Evolutionary conservation across 30 jellyfish, hydroid and myxozoan species (phyloP).

Genomic region (Catostylus mosaicus): DNA sequence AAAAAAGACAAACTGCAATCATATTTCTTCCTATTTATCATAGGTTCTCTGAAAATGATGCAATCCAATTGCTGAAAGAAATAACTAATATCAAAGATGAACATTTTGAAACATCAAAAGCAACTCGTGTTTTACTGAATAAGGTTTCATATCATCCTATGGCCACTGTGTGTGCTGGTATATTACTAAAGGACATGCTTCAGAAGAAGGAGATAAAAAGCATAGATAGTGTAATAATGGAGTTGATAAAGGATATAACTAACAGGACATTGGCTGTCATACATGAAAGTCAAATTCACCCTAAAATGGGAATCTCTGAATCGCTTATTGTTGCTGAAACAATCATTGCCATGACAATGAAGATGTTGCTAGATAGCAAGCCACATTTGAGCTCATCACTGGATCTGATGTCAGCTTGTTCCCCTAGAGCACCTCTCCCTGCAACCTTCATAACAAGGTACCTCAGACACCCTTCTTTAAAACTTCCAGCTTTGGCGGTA

Average conservation of each 20-base stretch:
- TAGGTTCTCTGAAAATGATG: constrained; percentile 77
- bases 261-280: constrained; percentile 29
- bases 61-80: constrained; percentile 60
- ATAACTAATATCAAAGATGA: constrained; percentile 69
- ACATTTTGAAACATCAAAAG: constrained; percentile 40
- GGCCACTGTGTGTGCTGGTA: constrained; percentile 78
- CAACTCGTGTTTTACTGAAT: constrained; percentile 35
- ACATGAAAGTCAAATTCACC: constrained; percentile 21
- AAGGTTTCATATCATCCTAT: constrained; percentile 67
- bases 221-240: constrained; percentile 74
- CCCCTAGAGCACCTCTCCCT: constrained; percentile 85
- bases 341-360: constrained; percentile 81
- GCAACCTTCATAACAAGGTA: constrained; percentile 60
- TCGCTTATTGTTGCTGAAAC: constrained; percentile 81
- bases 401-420: constrained; percentile 83
- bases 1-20: not conserved
- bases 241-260: constrained; percentile 54
- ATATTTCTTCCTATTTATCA: not conserved
- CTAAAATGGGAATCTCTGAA: constrained; percentile 49
- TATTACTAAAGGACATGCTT: constrained; percentile 63
- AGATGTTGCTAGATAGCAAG: constrained; percentile 27
- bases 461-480: constrained; percentile 66
- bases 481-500: constrained; percentile 67
- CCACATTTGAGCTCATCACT: constrained; percentile 71
- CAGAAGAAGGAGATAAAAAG: constrained; percentile 57